Conservation (phyloP, 2,888 invertebrate genomes). For the Oscheius myriophilus region DNA sequence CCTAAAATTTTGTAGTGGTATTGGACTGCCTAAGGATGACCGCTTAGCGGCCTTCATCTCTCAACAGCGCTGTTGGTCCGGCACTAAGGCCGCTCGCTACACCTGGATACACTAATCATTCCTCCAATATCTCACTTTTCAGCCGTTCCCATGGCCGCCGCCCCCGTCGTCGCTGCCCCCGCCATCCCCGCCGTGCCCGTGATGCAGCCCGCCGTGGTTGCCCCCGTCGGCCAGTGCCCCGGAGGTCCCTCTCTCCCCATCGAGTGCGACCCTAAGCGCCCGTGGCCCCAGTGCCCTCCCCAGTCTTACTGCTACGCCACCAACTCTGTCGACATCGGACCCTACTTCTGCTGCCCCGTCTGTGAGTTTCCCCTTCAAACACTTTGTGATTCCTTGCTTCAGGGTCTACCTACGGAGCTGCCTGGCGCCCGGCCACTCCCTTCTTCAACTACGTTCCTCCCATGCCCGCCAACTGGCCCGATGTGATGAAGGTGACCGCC, state of each 20-base stretch:
- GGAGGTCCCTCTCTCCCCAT: slow-evolving; percentile 68
- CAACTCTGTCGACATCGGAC: slow-evolving; percentile 71
- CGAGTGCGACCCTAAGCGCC: slow-evolving; percentile 70
- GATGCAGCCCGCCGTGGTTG: slow-evolving; percentile 56
- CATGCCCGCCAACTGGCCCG: slow-evolving; percentile 70
- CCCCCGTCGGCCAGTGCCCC: slow-evolving; percentile 66
- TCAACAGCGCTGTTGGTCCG: too few species aligned
- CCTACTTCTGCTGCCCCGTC: slow-evolving; percentile 71
- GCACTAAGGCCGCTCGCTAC: too few species aligned
- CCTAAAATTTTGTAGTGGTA: too few species aligned
- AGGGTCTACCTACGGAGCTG: slow-evolving; percentile 70
- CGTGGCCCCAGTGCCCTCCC: slow-evolving; percentile 71
- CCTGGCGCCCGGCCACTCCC: slow-evolving; percentile 69
- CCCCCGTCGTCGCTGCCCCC: slow-evolving; percentile 34
- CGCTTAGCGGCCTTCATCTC: too few species aligned
- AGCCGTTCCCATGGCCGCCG: slow-evolving; percentile 1
- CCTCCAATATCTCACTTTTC: too few species aligned
- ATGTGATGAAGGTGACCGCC: slow-evolving; percentile 56
- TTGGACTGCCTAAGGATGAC: too few species aligned
- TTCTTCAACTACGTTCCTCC: slow-evolving; percentile 71
- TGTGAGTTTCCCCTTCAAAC: slow-evolving; percentile 51
- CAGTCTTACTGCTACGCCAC: slow-evolving; percentile 71
- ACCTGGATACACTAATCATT: too few species aligned
- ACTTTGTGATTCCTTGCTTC: slow-evolving; percentile 15
- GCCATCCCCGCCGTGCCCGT: slow-evolving; percentile 46